Base-by-base conservation (phyloP, 2,113 vertebrate genomes). In the Salvelinus sp. region DNA sequence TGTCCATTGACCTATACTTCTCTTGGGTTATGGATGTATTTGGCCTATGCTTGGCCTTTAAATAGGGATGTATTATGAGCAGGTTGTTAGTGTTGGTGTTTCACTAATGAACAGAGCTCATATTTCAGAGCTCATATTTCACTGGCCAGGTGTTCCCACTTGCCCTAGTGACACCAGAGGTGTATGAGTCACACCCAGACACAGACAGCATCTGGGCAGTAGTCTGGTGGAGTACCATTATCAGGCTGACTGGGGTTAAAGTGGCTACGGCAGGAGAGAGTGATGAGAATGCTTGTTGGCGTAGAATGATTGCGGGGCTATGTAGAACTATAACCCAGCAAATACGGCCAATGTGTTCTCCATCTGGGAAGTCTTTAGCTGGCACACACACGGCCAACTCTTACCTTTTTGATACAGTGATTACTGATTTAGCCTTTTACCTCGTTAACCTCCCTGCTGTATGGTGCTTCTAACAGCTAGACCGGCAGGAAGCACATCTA, bases 321-420 rank as follows among this genome's bases (percentile, higher is more conserved):
- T 44, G 38, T 12, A 44, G 38, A 27, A 28, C 22, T 25, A 3
- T 76, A 85, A 85, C 80, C 77, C 83, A 75, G 64, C 82, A 83
- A 86, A 86, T 78, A 25, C 74, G 85, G 88, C 74, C 83, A 88
- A 82, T 86, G 84, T 89, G 90, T 82, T 75, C 75, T 84, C 75
- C 88, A 88, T 87, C 86, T 90, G 86, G 88, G 86, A 83, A 85
- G 85, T 22, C n/a, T 62, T 62, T 83, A 83, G 82, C 25, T 70
- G 77, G 79, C 87, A 85, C 85, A 85, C 82, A 74, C 62, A 0
- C 0, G 1, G 83, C 83, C 85, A 83, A 75, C 33, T 67, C 1
- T 5, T 72, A 79, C 38, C 38, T 44, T 60, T 87, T 87, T 89
- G 79, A 90, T 87, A 77, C 82, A 57, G 79, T 69, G 83, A 86